Evolutionary conservation across 2,113 vertebrate genomes (phyloP), one percentile per base, ranked within the genome.

Genomic region (Eubucco bourcierii): DNA sequence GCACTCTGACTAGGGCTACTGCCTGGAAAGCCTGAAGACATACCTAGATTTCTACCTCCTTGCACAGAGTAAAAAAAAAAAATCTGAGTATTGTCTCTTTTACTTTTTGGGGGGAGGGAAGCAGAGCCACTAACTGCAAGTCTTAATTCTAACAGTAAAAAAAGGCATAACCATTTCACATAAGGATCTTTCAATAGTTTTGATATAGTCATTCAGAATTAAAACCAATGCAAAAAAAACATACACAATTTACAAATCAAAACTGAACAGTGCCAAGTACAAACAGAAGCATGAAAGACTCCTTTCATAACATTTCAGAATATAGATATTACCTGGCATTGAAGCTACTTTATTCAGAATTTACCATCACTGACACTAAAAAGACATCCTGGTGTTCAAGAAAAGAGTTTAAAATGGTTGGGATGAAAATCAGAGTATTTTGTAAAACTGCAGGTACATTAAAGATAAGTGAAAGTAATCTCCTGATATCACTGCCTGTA

Each of bases 261-360:
- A 94, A 90, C 37, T 85, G 76, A 97, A 81, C 37, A 85, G 77
- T 74, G 59, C 67, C 55, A 88, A 94, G 79, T 84, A 88, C 73
- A 96, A 90, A 75, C 24, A 84, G 21, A 88, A 95, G 37, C 34
- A 88, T 77, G 72, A 52, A 95, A 96, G 96, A 64, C 15, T 41
- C 65, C 75, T 96, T 97, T 96, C 92, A 95, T 34, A 97, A 94
- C 84, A 93, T 93, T 97, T 96, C 93, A 96, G 93, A 91, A 70
- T 64, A 41, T 7, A 92, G 58, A 71, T 66, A 68, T 78, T 96
- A 94, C 34, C 79, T 94, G 93, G 68, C 73, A 93, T 74, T 95
- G 90, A 91, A 96, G 84, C 59, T 84, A 96, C 65, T 85, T 95
- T 75, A 16, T 74, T 91, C 93, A 61, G 91, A 85, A 94, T 95